Evolutionary conservation across 2,888 invertebrate genomes (phyloP).

Genomic region (Hypselothyrea guttata): DNA sequence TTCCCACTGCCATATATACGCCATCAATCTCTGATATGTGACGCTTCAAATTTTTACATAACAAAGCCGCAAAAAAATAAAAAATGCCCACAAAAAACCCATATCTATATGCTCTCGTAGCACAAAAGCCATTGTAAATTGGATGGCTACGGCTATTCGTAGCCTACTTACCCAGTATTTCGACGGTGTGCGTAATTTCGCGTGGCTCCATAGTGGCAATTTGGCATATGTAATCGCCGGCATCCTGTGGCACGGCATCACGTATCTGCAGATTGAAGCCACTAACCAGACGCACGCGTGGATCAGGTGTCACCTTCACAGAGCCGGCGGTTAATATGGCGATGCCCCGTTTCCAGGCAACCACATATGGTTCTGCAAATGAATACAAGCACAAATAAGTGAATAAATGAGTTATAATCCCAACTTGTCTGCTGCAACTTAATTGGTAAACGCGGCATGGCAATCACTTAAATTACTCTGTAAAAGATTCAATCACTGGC

Average conservation of each 20-base stretch:
- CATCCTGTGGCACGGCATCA: slow-evolving; percentile 86
- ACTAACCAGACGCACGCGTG: slow-evolving; percentile 85
- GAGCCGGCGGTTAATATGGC: slow-evolving; percentile 86
- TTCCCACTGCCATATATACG: neutral
- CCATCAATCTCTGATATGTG: slow-evolving; percentile 24
- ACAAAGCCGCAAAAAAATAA: slow-evolving; percentile 46
- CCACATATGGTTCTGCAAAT: slow-evolving; percentile 84
- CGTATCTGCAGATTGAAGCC: slow-evolving; percentile 87
- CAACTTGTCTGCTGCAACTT: slow-evolving; percentile 30
- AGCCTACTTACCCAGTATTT: slow-evolving; percentile 85
- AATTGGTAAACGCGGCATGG: slow-evolving; percentile 48
- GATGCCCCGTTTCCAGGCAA: slow-evolving; percentile 87
- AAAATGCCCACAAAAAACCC: slow-evolving; percentile 1
- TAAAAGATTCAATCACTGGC: slow-evolving; percentile 57
- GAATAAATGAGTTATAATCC: slow-evolving; percentile 28
- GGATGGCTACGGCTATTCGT: neutral
- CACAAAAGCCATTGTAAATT: neutral
- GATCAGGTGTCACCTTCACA: slow-evolving; percentile 86
- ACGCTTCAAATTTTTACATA: slow-evolving; percentile 60
- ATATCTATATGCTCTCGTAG: neutral
- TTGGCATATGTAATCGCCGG: slow-evolving; percentile 87
- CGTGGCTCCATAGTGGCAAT: slow-evolving; percentile 86
- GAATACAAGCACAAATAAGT: slow-evolving; percentile 7
- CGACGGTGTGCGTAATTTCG: slow-evolving; percentile 87
- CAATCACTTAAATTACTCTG: slow-evolving; percentile 62